A percentile compares a stretch with the other conserved stretches of the same genome.
Conservation (phyloP, 2,888 invertebrate genomes). For the Eudasyphora cyanicolor region DNA sequence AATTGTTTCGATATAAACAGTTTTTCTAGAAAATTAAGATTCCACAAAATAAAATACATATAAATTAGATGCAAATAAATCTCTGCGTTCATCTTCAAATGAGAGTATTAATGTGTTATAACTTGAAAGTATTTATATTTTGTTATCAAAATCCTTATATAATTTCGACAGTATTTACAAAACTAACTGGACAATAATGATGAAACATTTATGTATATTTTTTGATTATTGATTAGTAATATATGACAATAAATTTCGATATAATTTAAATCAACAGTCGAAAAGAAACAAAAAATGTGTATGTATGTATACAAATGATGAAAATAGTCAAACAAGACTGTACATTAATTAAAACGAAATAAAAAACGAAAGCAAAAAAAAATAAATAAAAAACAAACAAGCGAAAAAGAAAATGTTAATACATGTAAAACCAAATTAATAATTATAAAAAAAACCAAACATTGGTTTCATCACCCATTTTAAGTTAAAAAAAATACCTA, state of each 20-base stretch:
- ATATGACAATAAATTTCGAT: constrained; percentile 35
- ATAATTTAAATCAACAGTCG: neutral
- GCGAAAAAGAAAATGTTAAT: neutral
- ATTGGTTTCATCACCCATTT: constrained; percentile 58
- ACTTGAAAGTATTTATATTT: constrained; percentile 1
- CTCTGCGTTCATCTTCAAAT: no score
- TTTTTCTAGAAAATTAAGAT: no score
- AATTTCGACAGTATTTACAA: constrained; percentile 25
- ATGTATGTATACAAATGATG: neutral
- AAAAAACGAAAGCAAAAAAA: neutral
- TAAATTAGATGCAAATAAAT: no score
- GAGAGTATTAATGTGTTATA: neutral
- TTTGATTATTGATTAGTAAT: constrained; percentile 11
- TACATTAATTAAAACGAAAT: neutral
- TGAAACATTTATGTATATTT: constrained; percentile 32
- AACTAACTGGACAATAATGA: constrained; percentile 20
- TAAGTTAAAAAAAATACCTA: constrained; percentile 16
- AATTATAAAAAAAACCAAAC: constrained; percentile 16
- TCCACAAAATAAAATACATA: no score
- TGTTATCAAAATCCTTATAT: constrained; percentile 10
- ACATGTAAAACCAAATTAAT: constrained; percentile 36
- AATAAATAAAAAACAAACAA: constrained; percentile 6
- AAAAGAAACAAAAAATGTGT: neutral
- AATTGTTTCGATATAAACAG: no score
- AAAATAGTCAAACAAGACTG: neutral